These are phyloP conservation scores for Dromas ardeola DNA, from an alignment of 2,113 vertebrate genomes.

Conservation along the genomic window DNA sequence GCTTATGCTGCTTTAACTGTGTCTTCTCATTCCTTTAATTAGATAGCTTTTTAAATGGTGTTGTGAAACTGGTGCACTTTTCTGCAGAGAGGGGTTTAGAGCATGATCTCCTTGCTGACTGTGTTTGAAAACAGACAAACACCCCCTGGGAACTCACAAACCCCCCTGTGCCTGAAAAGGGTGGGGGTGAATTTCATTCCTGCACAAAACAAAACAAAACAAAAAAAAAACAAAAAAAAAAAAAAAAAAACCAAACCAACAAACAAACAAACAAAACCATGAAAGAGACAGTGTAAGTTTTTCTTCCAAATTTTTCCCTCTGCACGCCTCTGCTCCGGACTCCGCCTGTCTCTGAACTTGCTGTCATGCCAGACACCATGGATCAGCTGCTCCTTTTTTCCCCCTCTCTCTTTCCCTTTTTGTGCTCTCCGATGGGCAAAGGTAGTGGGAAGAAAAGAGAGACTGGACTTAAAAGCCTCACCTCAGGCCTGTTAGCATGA, in stretches of 20 bases:
- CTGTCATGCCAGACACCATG: neutral
- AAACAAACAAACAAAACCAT: too few relatives aligned
- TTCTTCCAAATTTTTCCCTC: neutral
- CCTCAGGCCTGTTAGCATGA: neutral
- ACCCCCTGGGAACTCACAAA: neutral
- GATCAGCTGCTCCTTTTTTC: neutral
- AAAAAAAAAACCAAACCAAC: too few relatives aligned
- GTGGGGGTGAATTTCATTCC: neutral
- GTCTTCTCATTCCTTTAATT: conserved; percentile 16
- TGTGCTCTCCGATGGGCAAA: neutral
- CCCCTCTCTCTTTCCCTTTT: neutral
- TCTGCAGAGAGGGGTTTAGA: neutral
- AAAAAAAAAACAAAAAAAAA: too few relatives aligned
- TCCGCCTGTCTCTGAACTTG: neutral
- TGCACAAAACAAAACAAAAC: neutral
- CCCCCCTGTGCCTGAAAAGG: neutral
- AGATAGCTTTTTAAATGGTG: neutral
- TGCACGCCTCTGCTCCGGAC: neutral
- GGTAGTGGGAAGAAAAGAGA: neutral
- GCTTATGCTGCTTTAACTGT: conserved; percentile 8
- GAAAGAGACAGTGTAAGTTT: neutral
- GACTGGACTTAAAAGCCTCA: neutral
- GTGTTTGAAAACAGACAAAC: neutral
- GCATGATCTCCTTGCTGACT: neutral
- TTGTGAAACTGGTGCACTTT: conserved; percentile 17